These are phyloP conservation scores for Epirrhoe alternata DNA, from an alignment of 2,888 invertebrate species.

Conservation along the genomic window DNA sequence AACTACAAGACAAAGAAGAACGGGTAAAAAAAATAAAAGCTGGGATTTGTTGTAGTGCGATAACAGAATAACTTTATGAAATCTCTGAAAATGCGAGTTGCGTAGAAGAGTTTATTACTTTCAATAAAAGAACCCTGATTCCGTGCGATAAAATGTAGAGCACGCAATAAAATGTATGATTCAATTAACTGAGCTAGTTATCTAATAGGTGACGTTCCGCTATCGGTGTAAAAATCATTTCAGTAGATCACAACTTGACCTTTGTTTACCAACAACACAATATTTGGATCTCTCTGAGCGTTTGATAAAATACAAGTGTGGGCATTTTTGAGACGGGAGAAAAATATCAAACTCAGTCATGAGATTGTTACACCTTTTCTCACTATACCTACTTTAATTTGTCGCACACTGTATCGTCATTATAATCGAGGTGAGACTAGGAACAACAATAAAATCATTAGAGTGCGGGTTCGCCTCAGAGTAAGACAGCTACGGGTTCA, in stretches of 20 bases:
- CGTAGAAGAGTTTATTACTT: slow-evolving; percentile 22
- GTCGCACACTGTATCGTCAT: too few relatives aligned
- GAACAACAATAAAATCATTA: too few relatives aligned
- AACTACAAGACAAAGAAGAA: too few relatives aligned
- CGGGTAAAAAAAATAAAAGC: too few relatives aligned
- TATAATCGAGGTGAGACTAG: too few relatives aligned
- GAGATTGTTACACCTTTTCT: too few relatives aligned
- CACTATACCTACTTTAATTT: too few relatives aligned
- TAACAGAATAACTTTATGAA: slow-evolving; percentile 17
- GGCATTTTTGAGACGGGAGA: too few relatives aligned
- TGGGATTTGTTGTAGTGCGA: not conserved
- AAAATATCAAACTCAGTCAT: too few relatives aligned
- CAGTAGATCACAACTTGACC: not conserved
- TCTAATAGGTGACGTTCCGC: not conserved
- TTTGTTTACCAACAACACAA: not conserved
- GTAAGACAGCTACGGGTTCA: too few relatives aligned
- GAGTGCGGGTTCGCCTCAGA: too few relatives aligned
- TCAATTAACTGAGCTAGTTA: slow-evolving; percentile 22
- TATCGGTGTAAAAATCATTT: not conserved
- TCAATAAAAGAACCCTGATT: slow-evolving; percentile 28
- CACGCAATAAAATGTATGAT: slow-evolving; percentile 33
- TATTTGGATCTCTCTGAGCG: not conserved
- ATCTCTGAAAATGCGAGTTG: slow-evolving; percentile 19
- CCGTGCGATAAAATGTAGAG: slow-evolving; percentile 25
- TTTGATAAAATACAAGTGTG: too few relatives aligned